A percentile compares a stretch with the other conserved stretches of the same genome.
phyloP scores from a whole-genome alignment of 2,113 vertebrate species.

The Isurus oxyrinchus region DNA sequence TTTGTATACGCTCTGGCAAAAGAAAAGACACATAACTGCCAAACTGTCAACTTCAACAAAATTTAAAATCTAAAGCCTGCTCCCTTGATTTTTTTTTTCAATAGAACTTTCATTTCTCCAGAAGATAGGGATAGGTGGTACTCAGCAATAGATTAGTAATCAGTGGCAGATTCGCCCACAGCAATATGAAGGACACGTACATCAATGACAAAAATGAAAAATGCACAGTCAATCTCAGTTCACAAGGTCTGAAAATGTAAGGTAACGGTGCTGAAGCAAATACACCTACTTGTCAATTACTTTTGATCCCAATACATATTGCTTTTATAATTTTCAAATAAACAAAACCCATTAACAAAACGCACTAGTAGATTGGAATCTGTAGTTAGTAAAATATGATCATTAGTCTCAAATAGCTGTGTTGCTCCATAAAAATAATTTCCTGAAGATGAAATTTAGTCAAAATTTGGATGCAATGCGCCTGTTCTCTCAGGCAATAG shows the following conservation, averaged over 20 bases:
- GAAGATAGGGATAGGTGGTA: not conserved
- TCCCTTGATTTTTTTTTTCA: not conserved
- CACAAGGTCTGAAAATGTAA: slow-evolving; percentile 15
- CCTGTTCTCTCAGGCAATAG: too few relatives aligned
- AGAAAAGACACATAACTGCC: not conserved
- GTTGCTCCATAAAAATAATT: not conserved
- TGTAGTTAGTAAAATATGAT: not conserved
- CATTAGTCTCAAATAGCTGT: not conserved
- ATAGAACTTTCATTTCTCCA: not conserved
- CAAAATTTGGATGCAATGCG: too few relatives aligned
- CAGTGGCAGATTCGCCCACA: not conserved
- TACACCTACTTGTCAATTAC: not conserved
- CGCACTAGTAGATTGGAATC: not conserved
- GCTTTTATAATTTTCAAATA: not conserved
- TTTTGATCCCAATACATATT: not conserved
- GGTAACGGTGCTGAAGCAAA: not conserved
- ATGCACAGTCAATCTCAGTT: slow-evolving; percentile 9
- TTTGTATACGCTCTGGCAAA: not conserved
- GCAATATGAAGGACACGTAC: not conserved
- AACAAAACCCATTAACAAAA: not conserved
- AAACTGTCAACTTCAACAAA: not conserved
- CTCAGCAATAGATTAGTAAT: not conserved
- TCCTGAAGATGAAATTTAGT: not conserved
- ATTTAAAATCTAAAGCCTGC: not conserved
- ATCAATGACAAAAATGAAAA: slow-evolving; percentile 10